Evolutionary conservation across 2,797 vertebrate species (phyloP).

Genomic region (Cyclura pinguis): DNA sequence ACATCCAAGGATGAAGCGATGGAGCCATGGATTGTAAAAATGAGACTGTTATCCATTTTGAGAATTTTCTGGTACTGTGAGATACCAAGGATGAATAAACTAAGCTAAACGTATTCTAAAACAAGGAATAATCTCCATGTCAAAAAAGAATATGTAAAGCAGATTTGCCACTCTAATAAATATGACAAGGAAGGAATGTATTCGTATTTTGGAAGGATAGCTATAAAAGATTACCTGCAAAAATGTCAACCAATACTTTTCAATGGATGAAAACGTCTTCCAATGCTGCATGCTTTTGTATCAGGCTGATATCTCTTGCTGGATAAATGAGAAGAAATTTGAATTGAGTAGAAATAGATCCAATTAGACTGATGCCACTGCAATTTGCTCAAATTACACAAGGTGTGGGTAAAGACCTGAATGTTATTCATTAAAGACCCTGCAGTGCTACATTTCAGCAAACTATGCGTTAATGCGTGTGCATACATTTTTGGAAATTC

Average conservation of each 20-base stretch:
- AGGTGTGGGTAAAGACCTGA: not conserved
- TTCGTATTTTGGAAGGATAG: not conserved
- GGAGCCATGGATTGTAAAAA: not conserved
- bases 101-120: not conserved
- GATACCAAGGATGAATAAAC: not conserved
- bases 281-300: not conserved
- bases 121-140: not conserved
- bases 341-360: not conserved
- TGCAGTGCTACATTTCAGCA: not conserved
- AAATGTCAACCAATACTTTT: not conserved
- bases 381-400: not conserved
- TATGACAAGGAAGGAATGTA: not conserved
- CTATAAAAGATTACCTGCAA: not conserved
- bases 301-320: not conserved
- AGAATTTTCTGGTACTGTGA: not conserved
- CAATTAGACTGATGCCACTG: not conserved
- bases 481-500: not conserved
- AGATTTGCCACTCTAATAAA: not conserved
- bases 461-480: not conserved
- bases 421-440: not conserved
- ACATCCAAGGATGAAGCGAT: no score
- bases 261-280: not conserved
- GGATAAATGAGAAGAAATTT: conserved; percentile 7
- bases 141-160: not conserved
- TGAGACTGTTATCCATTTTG: not conserved